phyloP scores from a whole-genome alignment of 2,888 invertebrate genomes.

The Octonoba sinensis region DNA sequence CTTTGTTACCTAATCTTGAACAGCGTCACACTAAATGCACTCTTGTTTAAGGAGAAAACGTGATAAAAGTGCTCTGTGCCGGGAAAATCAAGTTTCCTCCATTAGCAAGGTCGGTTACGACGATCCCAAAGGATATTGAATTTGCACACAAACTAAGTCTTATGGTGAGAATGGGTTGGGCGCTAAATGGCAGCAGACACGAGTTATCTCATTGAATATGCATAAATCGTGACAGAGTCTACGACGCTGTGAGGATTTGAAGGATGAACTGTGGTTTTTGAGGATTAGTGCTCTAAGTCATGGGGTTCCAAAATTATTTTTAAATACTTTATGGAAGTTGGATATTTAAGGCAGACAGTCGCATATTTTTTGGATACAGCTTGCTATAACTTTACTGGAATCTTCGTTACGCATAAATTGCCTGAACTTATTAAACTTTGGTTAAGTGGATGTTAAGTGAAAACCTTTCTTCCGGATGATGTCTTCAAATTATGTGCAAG shows the following conservation, averaged over 20 bases:
- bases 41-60: constrained; percentile 15
- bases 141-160: constrained; percentile 35
- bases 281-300: no score
- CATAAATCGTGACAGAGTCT: constrained; percentile 24
- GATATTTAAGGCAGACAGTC: no score
- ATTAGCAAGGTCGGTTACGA: constrained; percentile 21
- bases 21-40: background rate
- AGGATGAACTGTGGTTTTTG: no score
- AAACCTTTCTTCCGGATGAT: no score
- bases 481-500: no score
- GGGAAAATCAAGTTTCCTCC: constrained; percentile 35
- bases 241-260: background rate
- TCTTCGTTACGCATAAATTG: no score
- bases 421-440: no score
- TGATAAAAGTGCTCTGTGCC: constrained; percentile 17
- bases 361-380: no score
- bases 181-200: background rate
- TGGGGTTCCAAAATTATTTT: no score
- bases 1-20: constrained; percentile 26
- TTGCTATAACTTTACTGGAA: no score
- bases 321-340: no score
- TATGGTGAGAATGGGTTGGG: constrained; percentile 6
- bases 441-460: no score
- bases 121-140: constrained; percentile 39
- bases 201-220: constrained; percentile 30